A percentile compares a stretch with the other conserved stretches of the same genome.
Evolutionary conservation across 2,113 vertebrate species (phyloP).

Genomic region (Etia nguti): DNA sequence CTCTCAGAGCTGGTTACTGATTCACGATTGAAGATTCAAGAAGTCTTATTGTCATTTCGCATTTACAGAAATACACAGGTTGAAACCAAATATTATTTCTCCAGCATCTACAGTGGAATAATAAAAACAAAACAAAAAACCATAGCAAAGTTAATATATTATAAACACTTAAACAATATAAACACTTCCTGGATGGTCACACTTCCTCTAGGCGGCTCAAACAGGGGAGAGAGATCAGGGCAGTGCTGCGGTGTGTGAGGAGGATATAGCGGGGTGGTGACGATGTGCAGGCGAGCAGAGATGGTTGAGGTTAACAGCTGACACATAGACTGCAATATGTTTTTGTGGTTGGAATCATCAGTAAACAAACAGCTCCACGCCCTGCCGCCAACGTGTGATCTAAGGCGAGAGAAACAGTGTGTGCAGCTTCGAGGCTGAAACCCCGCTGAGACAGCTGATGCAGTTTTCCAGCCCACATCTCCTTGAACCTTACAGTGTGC

Average conservation of each 20-base stretch:
- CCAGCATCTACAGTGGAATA: accelerated
- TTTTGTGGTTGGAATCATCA: not conserved
- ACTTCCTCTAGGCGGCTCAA: accelerated
- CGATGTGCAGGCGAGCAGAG: not conserved
- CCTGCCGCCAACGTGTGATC: not conserved
- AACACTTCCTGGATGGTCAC: accelerated
- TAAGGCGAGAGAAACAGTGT: not conserved
- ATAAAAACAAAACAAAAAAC: not conserved
- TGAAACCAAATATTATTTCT: not conserved
- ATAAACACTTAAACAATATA: not conserved
- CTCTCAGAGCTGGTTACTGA: too few species aligned
- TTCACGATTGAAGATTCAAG: too few species aligned
- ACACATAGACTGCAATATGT: not conserved
- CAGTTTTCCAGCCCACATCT: accelerated
- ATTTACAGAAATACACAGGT: not conserved
- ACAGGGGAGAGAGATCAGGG: not conserved
- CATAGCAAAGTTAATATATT: not conserved
- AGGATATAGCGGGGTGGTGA: not conserved
- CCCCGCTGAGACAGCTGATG: not conserved
- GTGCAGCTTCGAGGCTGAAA: not conserved
- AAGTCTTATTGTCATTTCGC: not conserved
- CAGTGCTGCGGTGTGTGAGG: not conserved
- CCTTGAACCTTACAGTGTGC: not conserved
- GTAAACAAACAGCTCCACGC: not conserved
- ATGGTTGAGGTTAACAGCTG: not conserved